Evolutionary conservation across 2,797 vertebrate species (phyloP), one percentile per base, ranked within the genome.

Genomic region (Gobionotothen gibberifrons): DNA sequence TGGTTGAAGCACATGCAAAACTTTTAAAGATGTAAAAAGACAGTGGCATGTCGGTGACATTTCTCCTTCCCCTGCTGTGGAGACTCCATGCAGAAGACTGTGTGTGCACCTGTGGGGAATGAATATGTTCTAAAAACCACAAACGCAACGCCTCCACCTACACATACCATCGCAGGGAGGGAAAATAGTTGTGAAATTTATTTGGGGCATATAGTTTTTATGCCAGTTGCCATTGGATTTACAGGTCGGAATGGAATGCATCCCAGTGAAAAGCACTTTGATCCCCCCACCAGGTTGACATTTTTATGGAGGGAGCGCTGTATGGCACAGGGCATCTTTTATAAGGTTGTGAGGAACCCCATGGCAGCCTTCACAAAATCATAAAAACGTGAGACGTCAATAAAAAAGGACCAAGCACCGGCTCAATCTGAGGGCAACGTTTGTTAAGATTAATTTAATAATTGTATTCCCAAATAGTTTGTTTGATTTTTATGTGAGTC

Each of bases 151-250:
- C 57, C n/a, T 62, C 21, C 29, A 44, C 10, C 3, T 53, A 44
- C 60, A 62, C 67, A 62, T 43, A 54, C 57, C 43, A 52, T 51
- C 15, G 49, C 49, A 67, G 75, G 65, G 43, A 19, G 46, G 72
- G 49, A 79, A 74, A 90, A 84, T 81, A 89, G 82, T 89, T 85
- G 85, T 91, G 88, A 91, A 91, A 93, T 93, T 93, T 93, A 93
- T 94, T 88, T 93, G 92, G 92, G 75, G 81, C 87, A 87, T 91
- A 76, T 84, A 86, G 84, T 91, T 94, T 86, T 95, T 92, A 92
- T 85, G 80, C 79, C 53, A 76, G 86, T 90, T 92, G 90, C 89
- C 77, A 58, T 88, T 87, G 91, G 91, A 93, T 94, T 94, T 94
- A 94, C 87, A 85, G 92, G 89, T 94, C 49, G 46, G 78, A 87